Evolutionary conservation across 2,113 vertebrate species (phyloP).

Genomic region (Alethe castanea): DNA sequence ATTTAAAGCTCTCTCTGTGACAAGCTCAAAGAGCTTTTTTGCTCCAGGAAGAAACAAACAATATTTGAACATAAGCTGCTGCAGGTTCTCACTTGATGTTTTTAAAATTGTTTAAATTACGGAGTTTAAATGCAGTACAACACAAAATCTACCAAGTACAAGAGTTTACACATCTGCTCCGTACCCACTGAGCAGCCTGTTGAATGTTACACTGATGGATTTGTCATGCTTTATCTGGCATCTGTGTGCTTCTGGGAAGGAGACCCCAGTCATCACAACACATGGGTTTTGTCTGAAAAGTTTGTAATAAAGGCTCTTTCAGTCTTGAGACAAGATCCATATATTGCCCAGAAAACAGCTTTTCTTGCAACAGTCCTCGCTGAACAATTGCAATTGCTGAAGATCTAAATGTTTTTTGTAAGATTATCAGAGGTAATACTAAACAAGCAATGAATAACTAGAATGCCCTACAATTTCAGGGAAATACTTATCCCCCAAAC

Average conservation of each 20-base stretch:
- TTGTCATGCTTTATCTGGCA: not conserved
- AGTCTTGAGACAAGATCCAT: not conserved
- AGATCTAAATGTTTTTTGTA: not conserved
- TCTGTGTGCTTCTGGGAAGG: not conserved
- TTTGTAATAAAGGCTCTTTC: not conserved
- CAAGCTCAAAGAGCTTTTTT: constrained; percentile 14
- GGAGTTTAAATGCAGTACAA: not conserved
- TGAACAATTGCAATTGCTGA: not conserved
- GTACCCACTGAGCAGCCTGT: not conserved
- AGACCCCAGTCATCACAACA: not conserved
- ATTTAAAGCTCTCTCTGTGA: not conserved
- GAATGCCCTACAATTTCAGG: not conserved
- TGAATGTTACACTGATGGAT: not conserved
- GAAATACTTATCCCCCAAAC: not conserved
- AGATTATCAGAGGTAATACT: not conserved
- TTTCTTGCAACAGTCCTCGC: not conserved
- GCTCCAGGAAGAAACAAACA: not conserved
- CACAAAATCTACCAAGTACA: not conserved
- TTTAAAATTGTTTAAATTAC: not conserved
- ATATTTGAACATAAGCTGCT: not conserved
- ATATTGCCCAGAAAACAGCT: not conserved
- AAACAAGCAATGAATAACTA: not conserved
- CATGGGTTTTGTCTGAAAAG: not conserved
- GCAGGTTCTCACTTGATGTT: not conserved
- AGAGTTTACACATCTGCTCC: not conserved